Base-by-base conservation (phyloP, 2,888 invertebrate species). In the Halictus ligatus region DNA sequence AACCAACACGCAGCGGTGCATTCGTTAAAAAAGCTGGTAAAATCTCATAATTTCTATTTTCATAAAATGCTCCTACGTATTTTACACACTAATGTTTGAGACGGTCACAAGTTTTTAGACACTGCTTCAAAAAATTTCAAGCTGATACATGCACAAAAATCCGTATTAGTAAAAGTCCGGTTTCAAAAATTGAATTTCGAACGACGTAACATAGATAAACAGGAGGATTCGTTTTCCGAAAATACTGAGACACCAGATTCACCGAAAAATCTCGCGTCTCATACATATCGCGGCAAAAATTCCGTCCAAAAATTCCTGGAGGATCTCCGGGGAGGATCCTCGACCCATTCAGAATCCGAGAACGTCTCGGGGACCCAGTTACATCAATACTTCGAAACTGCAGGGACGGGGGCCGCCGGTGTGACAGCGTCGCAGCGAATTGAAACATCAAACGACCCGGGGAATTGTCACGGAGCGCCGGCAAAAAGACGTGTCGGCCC, bases 391-490 rank as follows among this genome's bases (percentile, higher is more conserved):
- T 67, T 67, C 15, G 29, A 18, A 67, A 67, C 67, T 67, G 67
- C 35, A 8, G 29, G 15, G 13, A 35, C 5, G 7, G 7, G 29
- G 29, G 29, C 4, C 35, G 29, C 54, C 54, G 54, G 54, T 54
- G 54, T 25, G n/a, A 72, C 71, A 46, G 13, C 46, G 43, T n/a
- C 15, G 71, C 46, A 46, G 50, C 29, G 73, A 50, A 73, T 73
- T 73, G 73, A 73, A 73, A 73, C 73, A 73, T 73, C 35, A 29
- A 43, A 73, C 50, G 35, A 35, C 50, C 18, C 48, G 43, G 29
- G 29, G 73, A 73, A 73, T 73, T 78, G 78, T 72, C 25, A n/a
- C 40, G 18, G 77, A 58, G 58, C 71, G 58, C 48, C 35, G 25
- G 21, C 78, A 72, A 48, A 54, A 48, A 48, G 71, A 60, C 58